phyloP scores from a whole-genome alignment of 2,113 vertebrate species.

The Danionella cerebrum region DNA sequence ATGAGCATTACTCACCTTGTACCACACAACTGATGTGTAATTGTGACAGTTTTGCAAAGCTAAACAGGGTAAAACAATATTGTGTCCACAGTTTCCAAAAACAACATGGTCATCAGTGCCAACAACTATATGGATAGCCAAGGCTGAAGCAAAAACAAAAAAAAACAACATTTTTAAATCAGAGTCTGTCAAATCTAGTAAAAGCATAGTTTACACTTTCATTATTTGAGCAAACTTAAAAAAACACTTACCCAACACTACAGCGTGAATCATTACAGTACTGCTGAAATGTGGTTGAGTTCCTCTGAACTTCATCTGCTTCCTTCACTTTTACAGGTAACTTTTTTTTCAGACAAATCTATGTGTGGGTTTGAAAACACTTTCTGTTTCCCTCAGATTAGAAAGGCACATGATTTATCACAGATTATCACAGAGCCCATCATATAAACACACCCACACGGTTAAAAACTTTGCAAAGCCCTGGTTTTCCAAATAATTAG shows the following conservation, averaged over 20 bases:
- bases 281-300: not conserved
- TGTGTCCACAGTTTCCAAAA: not conserved
- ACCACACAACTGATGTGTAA: slow-evolving; percentile 5
- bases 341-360: not conserved
- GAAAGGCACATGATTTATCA: no score
- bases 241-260: slow-evolving; percentile 2
- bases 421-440: no score
- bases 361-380: not conserved
- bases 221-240: no score
- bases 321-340: not conserved
- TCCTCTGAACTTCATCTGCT: not conserved
- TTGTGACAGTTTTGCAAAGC: not conserved
- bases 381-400: no score
- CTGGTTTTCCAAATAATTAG: no score
- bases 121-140: not conserved
- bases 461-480: no score
- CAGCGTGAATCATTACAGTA: not conserved
- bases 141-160: not conserved
- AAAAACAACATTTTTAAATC: no score
- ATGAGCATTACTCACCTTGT: not conserved
- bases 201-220: no score
- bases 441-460: no score
- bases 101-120: not conserved
- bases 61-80: not conserved
- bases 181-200: no score